Conservation (phyloP, 2,113 vertebrate genomes). For the Procapra przewalskii region DNA sequence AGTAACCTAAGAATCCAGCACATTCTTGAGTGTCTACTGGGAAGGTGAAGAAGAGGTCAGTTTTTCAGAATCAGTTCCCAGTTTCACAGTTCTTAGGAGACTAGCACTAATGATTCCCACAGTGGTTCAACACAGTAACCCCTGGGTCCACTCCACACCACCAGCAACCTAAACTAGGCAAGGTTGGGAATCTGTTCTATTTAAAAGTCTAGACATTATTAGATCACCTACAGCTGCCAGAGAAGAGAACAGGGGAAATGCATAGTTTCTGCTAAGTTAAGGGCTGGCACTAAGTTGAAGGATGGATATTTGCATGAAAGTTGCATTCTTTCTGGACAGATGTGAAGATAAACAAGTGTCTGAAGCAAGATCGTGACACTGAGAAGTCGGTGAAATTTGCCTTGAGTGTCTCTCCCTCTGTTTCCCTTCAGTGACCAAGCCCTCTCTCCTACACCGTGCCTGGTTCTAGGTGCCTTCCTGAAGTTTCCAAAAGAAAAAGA, state of each 20-base stretch:
- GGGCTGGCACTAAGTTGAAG: neutral
- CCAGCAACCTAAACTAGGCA: neutral
- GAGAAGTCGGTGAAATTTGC: conserved; percentile 9
- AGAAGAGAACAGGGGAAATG: neutral
- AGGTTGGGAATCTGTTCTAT: neutral
- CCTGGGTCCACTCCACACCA: neutral
- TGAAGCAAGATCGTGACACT: conserved; percentile 44
- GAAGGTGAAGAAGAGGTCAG: neutral
- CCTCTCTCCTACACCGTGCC: neutral
- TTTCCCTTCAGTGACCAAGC: neutral
- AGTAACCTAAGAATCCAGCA: neutral
- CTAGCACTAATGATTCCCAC: neutral
- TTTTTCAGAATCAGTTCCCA: neutral
- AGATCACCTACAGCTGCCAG: neutral
- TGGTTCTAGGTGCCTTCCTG: neutral
- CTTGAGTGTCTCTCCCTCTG: neutral
- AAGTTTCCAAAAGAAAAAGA: neutral
- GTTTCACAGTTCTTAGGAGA: neutral
- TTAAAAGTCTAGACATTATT: neutral
- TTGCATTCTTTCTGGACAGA: neutral
- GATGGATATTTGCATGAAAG: neutral
- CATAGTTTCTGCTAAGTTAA: neutral
- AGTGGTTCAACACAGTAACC: neutral
- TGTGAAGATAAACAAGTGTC: conserved; percentile 22
- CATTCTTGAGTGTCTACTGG: neutral